Evolutionary conservation across 2,888 invertebrate genomes (phyloP).

Genomic region (Cenopis cana): DNA sequence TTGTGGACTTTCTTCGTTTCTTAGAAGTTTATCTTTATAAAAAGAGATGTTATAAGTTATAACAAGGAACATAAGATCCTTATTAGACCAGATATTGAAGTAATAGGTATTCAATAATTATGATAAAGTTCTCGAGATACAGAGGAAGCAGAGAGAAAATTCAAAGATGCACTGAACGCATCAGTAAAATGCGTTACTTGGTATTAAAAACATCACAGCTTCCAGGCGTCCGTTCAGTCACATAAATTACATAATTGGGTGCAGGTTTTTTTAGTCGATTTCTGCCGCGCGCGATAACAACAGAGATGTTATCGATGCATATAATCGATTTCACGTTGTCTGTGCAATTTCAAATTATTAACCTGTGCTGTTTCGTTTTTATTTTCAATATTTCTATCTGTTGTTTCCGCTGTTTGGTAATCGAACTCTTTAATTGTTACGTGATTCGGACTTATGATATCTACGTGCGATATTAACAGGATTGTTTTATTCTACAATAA

Average conservation of each 20-base stretch:
- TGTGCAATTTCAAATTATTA: constrained; percentile 47
- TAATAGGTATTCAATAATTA: too few relatives aligned
- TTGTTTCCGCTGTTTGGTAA: constrained; percentile 31
- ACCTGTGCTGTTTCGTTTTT: constrained; percentile 35
- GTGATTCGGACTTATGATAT: background rate
- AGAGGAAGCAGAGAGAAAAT: too few relatives aligned
- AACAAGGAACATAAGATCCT: too few relatives aligned
- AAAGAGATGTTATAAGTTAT: too few relatives aligned
- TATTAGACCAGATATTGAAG: too few relatives aligned
- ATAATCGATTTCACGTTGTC: constrained; percentile 55
- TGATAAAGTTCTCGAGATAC: too few relatives aligned
- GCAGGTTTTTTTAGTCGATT: constrained; percentile 58
- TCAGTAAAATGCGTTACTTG: too few relatives aligned
- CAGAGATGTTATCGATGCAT: constrained; percentile 56
- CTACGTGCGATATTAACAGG: constrained; percentile 7
- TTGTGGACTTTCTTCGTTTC: background rate
- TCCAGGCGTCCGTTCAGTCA: constrained; percentile 45
- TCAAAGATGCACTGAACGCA: too few relatives aligned
- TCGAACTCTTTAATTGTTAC: constrained; percentile 16
- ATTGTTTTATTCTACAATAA: constrained; percentile 23
- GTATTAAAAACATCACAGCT: too few relatives aligned
- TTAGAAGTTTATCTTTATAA: too few relatives aligned
- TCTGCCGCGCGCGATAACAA: constrained; percentile 46
- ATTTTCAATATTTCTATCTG: constrained; percentile 20
- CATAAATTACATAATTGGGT: constrained; percentile 76